Evolutionary conservation across 2,797 vertebrate genomes (phyloP).

Genomic region (Lithobates sylvaticus): DNA sequence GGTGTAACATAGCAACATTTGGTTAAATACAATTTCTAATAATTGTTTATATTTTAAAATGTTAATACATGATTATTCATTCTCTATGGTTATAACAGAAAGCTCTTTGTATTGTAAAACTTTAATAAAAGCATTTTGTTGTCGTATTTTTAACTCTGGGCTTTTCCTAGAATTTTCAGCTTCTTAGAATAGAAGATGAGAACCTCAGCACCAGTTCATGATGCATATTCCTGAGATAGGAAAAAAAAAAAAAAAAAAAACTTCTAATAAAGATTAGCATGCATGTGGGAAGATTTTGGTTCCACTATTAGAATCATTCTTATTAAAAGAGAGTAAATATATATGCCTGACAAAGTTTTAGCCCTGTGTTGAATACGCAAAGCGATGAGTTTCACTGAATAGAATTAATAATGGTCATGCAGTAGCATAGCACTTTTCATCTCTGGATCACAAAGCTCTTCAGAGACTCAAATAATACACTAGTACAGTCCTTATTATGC

Average conservation of each 20-base stretch:
- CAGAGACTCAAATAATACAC: constrained; percentile 57
- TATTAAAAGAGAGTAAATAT: constrained; percentile 30
- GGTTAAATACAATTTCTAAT: too few species aligned
- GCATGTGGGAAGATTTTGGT: background rate
- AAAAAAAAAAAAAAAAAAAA: constrained; percentile 8
- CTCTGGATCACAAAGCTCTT: constrained; percentile 55
- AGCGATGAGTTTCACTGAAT: constrained; percentile 33
- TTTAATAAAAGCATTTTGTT: too few species aligned
- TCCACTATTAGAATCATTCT: constrained; percentile 13
- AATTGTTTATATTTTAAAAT: too few species aligned
- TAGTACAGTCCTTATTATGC: constrained; percentile 53
- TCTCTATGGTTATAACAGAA: too few species aligned
- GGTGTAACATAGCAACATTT: too few species aligned
- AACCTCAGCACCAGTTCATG: too few species aligned
- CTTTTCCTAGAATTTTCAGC: too few species aligned
- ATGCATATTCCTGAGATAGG: background rate
- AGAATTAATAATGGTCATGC: constrained; percentile 54
- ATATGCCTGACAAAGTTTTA: constrained; percentile 33
- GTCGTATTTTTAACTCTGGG: too few species aligned
- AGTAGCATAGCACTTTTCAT: constrained; percentile 51
- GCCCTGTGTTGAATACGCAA: constrained; percentile 1
- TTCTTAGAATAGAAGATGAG: too few species aligned
- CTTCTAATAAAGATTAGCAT: constrained; percentile 4
- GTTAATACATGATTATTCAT: too few species aligned
- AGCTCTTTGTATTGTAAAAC: too few species aligned